Conservation (phyloP, 2,797 vertebrate species). For the Heterohyrax brucei region DNA sequence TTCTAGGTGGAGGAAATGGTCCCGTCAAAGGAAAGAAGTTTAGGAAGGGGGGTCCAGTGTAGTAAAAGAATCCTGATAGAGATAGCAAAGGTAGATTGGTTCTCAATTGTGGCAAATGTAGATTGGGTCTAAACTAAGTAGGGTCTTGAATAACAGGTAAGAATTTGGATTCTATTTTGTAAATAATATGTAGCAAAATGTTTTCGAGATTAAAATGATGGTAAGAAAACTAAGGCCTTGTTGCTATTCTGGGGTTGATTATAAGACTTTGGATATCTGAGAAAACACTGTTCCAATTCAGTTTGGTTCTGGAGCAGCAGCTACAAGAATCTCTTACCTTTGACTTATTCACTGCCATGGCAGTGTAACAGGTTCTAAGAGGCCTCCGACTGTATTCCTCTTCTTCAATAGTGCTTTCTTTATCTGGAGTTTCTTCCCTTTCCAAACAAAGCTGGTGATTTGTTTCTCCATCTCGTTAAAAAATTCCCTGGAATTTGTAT, state of each 20-base stretch:
- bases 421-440: too few relatives aligned
- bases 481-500: too few relatives aligned
- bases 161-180: constrained; percentile 44
- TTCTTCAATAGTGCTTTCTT: too few relatives aligned
- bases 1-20: not conserved
- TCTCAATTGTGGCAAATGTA: not conserved
- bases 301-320: constrained; percentile 15
- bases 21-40: not conserved
- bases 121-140: not conserved
- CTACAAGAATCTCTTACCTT: not conserved
- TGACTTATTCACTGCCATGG: too few relatives aligned
- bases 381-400: too few relatives aligned
- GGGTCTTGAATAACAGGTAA: not conserved
- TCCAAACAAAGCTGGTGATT: too few relatives aligned
- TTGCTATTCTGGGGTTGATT: constrained; percentile 33
- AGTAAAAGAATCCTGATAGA: not conserved
- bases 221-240: not conserved
- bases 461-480: too few relatives aligned
- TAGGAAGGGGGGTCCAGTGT: not conserved
- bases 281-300: not conserved
- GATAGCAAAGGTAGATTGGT: not conserved
- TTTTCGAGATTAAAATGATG: not conserved
- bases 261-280: not conserved
- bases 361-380: too few relatives aligned
- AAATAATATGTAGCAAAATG: not conserved